phyloP scores from a whole-genome alignment of 2,113 vertebrate species.

The Crypturellus undulatus region DNA sequence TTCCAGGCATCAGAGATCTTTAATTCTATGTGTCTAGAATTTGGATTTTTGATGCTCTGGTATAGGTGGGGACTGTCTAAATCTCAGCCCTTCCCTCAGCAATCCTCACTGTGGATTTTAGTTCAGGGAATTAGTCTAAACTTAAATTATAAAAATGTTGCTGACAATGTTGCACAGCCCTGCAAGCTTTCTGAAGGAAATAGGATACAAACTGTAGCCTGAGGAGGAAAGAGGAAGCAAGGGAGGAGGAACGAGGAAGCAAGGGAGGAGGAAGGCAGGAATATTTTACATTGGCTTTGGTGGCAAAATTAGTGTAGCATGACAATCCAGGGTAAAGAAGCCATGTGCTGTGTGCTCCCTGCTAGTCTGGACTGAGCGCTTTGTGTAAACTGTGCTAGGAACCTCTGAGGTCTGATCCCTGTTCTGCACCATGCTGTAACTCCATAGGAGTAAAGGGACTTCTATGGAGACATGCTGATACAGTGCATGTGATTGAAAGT shows the following conservation, averaged over 20 bases:
- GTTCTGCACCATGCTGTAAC: rapidly evolving
- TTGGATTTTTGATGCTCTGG: too few relatives aligned
- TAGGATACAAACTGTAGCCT: rapidly evolving
- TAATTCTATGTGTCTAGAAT: too few relatives aligned
- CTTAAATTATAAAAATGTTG: not conserved
- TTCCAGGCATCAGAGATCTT: too few relatives aligned
- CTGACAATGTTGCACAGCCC: not conserved
- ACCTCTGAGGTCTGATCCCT: not conserved
- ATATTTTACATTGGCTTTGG: not conserved
- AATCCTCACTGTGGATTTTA: too few relatives aligned
- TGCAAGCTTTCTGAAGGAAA: not conserved
- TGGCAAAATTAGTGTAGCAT: not conserved
- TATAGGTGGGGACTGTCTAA: too few relatives aligned
- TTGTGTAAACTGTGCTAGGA: rapidly evolving
- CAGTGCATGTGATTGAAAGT: rapidly evolving
- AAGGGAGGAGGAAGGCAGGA: not conserved
- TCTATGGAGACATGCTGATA: not conserved
- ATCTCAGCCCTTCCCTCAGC: too few relatives aligned
- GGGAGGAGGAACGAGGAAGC: not conserved
- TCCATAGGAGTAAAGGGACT: not conserved
- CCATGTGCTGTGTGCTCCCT: rapidly evolving
- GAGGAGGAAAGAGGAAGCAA: not conserved
- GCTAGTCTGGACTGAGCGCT: not conserved
- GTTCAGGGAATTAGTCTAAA: too few relatives aligned
- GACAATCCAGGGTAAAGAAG: not conserved